Percentiles rank a stretch among this genome's conserved stretches.
phyloP scores from a whole-genome alignment of 2,113 vertebrate genomes.

The Acanthochromis polyacanthus region DNA sequence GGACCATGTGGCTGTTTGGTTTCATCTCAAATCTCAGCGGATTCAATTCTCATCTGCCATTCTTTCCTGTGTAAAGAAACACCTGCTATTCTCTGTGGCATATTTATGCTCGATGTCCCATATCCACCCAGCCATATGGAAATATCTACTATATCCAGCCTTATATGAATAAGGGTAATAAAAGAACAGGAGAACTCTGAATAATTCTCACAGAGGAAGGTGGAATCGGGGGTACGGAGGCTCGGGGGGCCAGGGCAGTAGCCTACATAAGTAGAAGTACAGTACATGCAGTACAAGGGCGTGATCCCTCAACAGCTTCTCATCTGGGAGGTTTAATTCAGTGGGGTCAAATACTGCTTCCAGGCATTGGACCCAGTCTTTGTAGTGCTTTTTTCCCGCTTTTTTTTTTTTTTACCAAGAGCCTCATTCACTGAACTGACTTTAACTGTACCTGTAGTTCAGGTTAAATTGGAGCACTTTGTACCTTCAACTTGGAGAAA shows the following conservation, averaged over 20 bases:
- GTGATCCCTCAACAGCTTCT: slow-evolving; percentile 5
- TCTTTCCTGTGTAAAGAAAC: slow-evolving; percentile 6
- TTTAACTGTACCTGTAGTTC: slow-evolving; percentile 31
- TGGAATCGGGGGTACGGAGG: not conserved
- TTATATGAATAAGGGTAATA: not conserved
- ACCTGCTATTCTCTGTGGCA: not conserved
- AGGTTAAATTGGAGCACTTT: slow-evolving; percentile 21
- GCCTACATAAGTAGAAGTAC: slow-evolving; percentile 3
- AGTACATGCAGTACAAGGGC: slow-evolving; percentile 28
- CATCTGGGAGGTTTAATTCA: slow-evolving; percentile 41
- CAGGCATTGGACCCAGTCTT: slow-evolving; percentile 28
- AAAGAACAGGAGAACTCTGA: not conserved
- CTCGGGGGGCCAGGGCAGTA: not conserved
- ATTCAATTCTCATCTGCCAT: slow-evolving; percentile 22
- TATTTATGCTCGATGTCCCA: not conserved
- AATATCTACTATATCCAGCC: not conserved
- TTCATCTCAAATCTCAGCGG: slow-evolving; percentile 20
- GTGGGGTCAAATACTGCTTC: slow-evolving; percentile 22
- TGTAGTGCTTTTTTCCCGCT: slow-evolving; percentile 14
- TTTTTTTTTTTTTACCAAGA: not conserved
- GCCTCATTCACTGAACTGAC: not conserved
- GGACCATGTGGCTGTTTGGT: slow-evolving; percentile 19
- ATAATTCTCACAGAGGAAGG: not conserved
- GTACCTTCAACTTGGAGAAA: slow-evolving; percentile 6
- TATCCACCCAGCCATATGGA: not conserved